A percentile compares a stretch with the other conserved stretches of the same genome.
phyloP scores from a whole-genome alignment of 2,113 vertebrate species.

The Siphamia tubifer region DNA sequence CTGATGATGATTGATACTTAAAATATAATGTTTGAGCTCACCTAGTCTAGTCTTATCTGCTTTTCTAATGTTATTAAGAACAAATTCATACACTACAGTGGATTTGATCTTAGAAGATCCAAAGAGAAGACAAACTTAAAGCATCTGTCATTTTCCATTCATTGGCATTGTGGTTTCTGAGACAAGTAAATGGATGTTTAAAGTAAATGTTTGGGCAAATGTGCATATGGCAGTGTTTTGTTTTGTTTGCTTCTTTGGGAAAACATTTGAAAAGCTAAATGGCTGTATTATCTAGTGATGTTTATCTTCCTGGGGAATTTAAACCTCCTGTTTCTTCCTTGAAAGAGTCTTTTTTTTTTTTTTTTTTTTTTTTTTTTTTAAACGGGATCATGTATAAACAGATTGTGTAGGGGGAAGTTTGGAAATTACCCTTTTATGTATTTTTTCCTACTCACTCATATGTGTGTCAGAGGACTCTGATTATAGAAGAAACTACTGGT shows the following conservation, averaged over 20 bases:
- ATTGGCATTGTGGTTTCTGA: not conserved
- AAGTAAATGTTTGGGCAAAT: too few species aligned
- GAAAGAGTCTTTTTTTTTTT: too few species aligned
- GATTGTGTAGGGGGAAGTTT: slow-evolving; percentile 51
- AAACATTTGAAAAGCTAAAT: too few species aligned
- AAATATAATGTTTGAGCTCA: not conserved
- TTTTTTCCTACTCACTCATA: not conserved
- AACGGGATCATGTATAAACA: not conserved
- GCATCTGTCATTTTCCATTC: not conserved
- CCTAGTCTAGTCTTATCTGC: too few species aligned
- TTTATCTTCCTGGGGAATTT: too few species aligned
- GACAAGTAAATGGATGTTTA: not conserved
- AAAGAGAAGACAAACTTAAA: not conserved
- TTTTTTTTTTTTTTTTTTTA: not conserved
- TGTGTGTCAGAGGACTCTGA: not conserved
- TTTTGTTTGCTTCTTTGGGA: too few species aligned
- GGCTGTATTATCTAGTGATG: too few species aligned
- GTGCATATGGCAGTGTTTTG: too few species aligned
- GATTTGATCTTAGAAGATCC: not conserved
- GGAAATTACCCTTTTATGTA: slow-evolving; percentile 31
- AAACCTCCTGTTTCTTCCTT: too few species aligned
- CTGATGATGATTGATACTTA: not conserved
- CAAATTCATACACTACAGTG: too few species aligned
- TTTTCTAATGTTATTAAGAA: too few species aligned
- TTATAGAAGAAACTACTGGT: not conserved